A percentile compares a stretch with the other conserved stretches of the same genome.
These are phyloP conservation scores for Rhyacophila evoluta DNA, from an alignment of 2,888 invertebrate genomes.

Conservation along the genomic window DNA sequence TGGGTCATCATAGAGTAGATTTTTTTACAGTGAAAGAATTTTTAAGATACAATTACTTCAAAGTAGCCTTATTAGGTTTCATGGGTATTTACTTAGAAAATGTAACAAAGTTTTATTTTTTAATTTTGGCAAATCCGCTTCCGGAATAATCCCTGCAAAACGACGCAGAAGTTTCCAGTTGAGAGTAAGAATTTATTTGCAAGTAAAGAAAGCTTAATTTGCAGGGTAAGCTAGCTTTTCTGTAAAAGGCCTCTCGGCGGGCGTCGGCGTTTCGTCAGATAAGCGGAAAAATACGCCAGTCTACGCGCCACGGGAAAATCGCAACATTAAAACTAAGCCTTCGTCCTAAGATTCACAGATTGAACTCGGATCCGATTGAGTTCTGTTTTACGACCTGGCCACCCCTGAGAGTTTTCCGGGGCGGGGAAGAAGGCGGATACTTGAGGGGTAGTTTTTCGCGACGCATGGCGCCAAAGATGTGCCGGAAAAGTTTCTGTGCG, in stretches of 20 bases:
- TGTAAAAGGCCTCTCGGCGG: constrained; percentile 13
- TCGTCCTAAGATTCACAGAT: constrained; percentile 41
- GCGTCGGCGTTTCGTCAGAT: constrained; percentile 29
- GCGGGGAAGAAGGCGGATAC: constrained; percentile 19
- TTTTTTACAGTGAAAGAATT: too few species aligned
- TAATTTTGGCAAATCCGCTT: background rate
- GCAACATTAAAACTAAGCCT: constrained; percentile 50
- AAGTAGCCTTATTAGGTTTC: too few species aligned
- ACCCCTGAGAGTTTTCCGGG: constrained; percentile 15
- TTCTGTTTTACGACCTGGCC: constrained; percentile 51
- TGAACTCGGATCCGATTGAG: constrained; percentile 49
- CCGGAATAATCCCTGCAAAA: constrained; percentile 10
- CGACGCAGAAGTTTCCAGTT: constrained; percentile 15
- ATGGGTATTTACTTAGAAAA: too few species aligned
- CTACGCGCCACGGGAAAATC: constrained; percentile 25
- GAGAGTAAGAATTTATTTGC: constrained; percentile 29
- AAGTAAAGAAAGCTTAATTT: constrained; percentile 5
- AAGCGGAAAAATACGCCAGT: constrained; percentile 30
- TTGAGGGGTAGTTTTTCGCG: constrained; percentile 25
- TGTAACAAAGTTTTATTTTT: constrained; percentile 10
- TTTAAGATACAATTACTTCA: too few species aligned
- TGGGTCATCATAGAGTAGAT: too few species aligned
- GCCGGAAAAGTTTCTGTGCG: constrained; percentile 47
- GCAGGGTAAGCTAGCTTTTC: constrained; percentile 23
- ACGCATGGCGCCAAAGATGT: constrained; percentile 48